Percentiles rank a stretch among this genome's conserved stretches.
Evolutionary conservation across 1,140 invertebrate genomes (phyloP).

Genomic region (Nasonia vitripennis): DNA sequence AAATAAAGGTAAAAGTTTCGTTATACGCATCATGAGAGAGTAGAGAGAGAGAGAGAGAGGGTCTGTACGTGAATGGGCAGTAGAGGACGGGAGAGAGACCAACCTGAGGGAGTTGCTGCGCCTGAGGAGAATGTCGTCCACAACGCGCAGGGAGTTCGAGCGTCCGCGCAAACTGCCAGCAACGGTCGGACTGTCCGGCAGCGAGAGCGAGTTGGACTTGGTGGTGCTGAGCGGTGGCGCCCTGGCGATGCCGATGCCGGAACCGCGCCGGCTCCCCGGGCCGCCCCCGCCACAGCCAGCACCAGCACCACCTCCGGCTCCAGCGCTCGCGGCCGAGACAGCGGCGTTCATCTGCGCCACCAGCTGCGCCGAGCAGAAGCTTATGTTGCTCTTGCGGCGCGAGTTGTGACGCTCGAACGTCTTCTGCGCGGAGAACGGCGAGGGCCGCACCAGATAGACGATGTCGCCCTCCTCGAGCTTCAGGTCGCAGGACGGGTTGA

Average conservation of each 20-base stretch:
- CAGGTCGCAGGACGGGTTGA: conserved; percentile 98
- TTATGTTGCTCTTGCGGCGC: conserved; percentile 92
- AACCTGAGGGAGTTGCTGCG: conserved; percentile 85
- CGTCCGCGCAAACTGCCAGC: conserved; percentile 84
- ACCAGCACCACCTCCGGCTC: conserved; percentile 75
- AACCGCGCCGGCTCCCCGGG: conserved; percentile 77
- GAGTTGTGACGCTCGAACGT: conserved; percentile 94
- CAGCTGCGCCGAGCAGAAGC: conserved; percentile 86
- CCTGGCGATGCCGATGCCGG: conserved; percentile 80
- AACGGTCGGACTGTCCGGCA: conserved; percentile 90
- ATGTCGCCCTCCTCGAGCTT: conserved; percentile 97
- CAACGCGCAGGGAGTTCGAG: conserved; percentile 89
- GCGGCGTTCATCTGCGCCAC: conserved; percentile 80
- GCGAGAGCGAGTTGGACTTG: conserved; percentile 90
- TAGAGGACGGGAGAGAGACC: neutral
- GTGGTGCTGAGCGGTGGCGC: conserved; percentile 86
- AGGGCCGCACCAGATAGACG: conserved; percentile 93
- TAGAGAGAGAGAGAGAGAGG: neutral
- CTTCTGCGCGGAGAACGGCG: conserved; percentile 94
- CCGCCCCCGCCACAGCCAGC: conserved; percentile 78
- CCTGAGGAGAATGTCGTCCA: conserved; percentile 88
- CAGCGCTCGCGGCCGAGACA: conserved; percentile 70
- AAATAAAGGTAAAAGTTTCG: neutral
- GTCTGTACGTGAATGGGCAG: neutral
- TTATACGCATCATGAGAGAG: neutral